These are phyloP conservation scores for Petrocephalus schoutedeni DNA, from an alignment of 2,797 vertebrate species.

Conservation along the genomic window DNA sequence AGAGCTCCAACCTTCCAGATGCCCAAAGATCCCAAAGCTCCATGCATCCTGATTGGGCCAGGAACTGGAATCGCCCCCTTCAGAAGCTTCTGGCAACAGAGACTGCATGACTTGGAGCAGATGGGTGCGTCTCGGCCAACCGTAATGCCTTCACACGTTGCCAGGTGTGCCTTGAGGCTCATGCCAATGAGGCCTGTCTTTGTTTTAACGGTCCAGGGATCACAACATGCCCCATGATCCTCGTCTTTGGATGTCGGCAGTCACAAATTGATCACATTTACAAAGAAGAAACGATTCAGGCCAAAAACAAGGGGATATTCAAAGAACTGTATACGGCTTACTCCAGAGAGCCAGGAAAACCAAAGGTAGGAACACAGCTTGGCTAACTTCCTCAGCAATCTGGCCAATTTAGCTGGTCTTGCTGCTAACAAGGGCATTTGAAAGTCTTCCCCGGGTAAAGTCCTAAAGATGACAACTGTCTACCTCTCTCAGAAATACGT, in stretches of 20 bases:
- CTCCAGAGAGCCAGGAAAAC: conserved; percentile 92
- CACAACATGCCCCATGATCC: conserved; percentile 81
- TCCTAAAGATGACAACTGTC: conserved; percentile 13
- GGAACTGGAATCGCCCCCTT: conserved; percentile 96
- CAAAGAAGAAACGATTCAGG: conserved; percentile 85
- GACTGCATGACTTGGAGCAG: conserved; percentile 81
- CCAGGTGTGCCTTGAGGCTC: background rate
- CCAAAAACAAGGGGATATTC: conserved; percentile 86
- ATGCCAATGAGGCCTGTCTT: background rate
- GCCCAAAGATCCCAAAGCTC: conserved; percentile 82
- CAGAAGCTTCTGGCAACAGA: conserved; percentile 97
- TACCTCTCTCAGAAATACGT: conserved; percentile 82
- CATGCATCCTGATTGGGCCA: conserved; percentile 89
- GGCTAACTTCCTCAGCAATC: background rate
- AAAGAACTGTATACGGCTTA: conserved; percentile 90
- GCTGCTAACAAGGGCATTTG: background rate
- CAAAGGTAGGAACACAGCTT: conserved; percentile 73
- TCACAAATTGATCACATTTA: conserved; percentile 96
- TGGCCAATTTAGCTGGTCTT: background rate
- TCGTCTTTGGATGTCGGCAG: conserved; percentile 95
- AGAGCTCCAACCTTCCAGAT: conserved; percentile 89
- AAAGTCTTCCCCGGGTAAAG: conserved; percentile 3
- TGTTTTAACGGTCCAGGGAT: conserved; percentile 61
- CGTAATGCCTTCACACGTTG: background rate
- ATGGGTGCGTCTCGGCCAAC: conserved; percentile 60